Evolutionary conservation across 2,797 vertebrate genomes (phyloP).

Genomic region (Chelidonichthys spinosus): DNA sequence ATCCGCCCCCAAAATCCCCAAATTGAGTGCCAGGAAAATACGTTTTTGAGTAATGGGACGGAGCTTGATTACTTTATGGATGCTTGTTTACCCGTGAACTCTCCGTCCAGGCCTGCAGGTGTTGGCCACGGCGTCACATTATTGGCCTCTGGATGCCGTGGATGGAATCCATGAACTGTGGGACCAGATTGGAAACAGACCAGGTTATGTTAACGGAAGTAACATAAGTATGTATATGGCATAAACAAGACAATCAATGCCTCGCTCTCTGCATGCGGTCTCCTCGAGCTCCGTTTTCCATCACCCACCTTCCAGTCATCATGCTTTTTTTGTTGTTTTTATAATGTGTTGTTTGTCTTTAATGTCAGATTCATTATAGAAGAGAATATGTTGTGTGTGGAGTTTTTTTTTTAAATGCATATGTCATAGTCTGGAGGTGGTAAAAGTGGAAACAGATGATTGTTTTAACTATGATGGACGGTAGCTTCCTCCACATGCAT

Average conservation of each 20-base stretch:
- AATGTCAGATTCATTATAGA: constrained; percentile 12
- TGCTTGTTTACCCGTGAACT: constrained; percentile 63
- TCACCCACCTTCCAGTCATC: constrained; percentile 43
- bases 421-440: background rate
- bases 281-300: constrained; percentile 54
- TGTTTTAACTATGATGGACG: background rate
- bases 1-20: constrained; percentile 29
- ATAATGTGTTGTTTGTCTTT: constrained; percentile 26
- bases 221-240: constrained; percentile 81
- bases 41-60: constrained; percentile 29
- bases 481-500: background rate
- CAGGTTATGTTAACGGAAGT: constrained; percentile 81
- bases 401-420: background rate
- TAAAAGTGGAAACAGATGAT: background rate
- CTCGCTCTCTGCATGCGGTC: constrained; percentile 55
- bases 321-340: constrained; percentile 43
- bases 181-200: constrained; percentile 90
- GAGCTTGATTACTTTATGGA: constrained; percentile 53
- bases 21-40: constrained; percentile 30
- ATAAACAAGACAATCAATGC: constrained; percentile 20
- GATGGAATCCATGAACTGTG: constrained; percentile 92
- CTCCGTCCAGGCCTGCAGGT: constrained; percentile 89
- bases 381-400: background rate
- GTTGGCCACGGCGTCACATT: constrained; percentile 92
- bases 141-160: constrained; percentile 94